phyloP scores from a whole-genome alignment of 2,888 invertebrate genomes.

The Microchrysa polita region DNA sequence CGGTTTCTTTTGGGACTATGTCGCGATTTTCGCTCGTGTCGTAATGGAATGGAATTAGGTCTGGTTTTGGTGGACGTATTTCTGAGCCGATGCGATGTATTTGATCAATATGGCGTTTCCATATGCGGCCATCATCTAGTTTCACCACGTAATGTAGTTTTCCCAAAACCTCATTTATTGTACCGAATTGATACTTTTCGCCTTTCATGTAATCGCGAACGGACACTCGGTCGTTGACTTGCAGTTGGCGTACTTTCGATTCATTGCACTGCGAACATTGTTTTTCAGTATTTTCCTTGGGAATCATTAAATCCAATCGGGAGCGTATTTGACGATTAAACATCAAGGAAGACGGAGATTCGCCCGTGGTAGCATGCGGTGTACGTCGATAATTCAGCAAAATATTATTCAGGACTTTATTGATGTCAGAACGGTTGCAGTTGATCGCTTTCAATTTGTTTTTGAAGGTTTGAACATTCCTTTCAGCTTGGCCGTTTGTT shows the following conservation, averaged over 20 bases:
- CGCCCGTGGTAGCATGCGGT: slow-evolving; percentile 44
- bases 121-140: slow-evolving; percentile 51
- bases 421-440: not conserved
- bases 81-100: not conserved
- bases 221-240: too few relatives aligned
- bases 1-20: too few relatives aligned
- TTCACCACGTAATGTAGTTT: slow-evolving; percentile 50
- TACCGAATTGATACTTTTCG: slow-evolving; percentile 26
- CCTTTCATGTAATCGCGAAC: too few relatives aligned
- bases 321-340: slow-evolving; percentile 50
- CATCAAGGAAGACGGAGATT: slow-evolving; percentile 51
- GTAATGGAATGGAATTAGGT: too few relatives aligned
- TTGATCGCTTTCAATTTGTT: slow-evolving; percentile 4
- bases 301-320: slow-evolving; percentile 49
- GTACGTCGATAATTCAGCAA: not conserved
- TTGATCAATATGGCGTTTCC: slow-evolving; percentile 42
- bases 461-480: slow-evolving; percentile 20
- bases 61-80: too few relatives aligned
- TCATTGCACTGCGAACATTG: too few relatives aligned
- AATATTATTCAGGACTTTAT: not conserved
- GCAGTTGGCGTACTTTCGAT: too few relatives aligned
- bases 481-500: too few relatives aligned
- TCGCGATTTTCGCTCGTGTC: too few relatives aligned
- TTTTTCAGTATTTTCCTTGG: not conserved
- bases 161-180: slow-evolving; percentile 47